Evolutionary conservation across 2,888 invertebrate species (phyloP).

Genomic region (Callosobruchus maculatus): DNA sequence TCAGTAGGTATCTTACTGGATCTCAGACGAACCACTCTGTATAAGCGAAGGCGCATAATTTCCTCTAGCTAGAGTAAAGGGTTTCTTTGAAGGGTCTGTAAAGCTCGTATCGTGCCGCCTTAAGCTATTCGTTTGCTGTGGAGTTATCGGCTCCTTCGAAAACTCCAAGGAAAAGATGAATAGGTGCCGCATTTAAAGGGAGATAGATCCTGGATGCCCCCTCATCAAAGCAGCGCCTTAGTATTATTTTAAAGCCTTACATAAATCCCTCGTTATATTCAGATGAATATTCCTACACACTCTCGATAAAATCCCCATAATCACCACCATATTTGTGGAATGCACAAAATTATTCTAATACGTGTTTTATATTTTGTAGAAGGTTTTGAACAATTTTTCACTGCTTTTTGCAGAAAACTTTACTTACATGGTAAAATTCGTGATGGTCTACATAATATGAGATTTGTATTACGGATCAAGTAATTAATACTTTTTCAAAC

Average conservation of each 20-base stretch:
- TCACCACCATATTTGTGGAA: no score
- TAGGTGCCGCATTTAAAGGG: not conserved
- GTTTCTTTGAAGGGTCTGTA: not conserved
- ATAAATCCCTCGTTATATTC: not conserved
- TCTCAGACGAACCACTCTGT: not conserved
- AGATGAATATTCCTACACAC: not conserved
- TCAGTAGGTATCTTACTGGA: not conserved
- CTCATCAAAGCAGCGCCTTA: not conserved
- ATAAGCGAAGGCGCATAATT: not conserved
- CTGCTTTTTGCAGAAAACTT: no score
- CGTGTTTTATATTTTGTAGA: no score
- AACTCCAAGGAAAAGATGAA: not conserved
- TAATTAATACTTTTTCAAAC: no score
- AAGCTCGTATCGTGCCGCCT: not conserved
- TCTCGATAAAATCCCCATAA: not conserved
- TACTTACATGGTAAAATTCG: no score
- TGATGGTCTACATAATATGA: no score
- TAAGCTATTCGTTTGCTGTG: not conserved
- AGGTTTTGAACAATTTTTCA: no score
- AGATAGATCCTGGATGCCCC: not conserved
- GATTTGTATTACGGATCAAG: no score
- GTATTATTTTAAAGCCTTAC: not conserved
- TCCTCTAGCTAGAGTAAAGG: not conserved
- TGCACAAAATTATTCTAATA: no score
- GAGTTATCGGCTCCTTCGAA: not conserved